Base-by-base conservation (phyloP, 2,113 vertebrate genomes). In the Rattus norvegicus region DNA sequence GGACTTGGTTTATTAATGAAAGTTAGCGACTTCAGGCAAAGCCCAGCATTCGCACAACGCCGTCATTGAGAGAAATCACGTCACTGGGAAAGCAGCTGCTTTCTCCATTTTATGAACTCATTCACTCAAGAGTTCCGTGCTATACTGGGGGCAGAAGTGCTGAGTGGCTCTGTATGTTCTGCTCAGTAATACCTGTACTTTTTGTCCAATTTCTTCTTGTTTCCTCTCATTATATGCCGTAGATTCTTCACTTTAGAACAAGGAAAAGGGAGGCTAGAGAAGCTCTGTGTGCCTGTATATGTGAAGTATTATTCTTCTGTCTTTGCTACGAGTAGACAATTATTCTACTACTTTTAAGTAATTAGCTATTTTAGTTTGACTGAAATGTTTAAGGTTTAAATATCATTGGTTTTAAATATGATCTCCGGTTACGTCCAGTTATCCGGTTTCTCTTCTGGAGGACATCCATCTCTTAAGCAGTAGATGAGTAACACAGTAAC, bases 1-100 rank as follows among this genome's bases (percentile, higher is more conserved):
- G 30, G 81, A 87, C 61, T 83, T 84, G 49, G 61, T 92, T 92
- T 86, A 87, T 83, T 96, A 93, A 79, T 54, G 85, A 91, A 95
- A 86, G 30, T 94, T 39, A 91, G 86, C 75, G 90, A 92, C 63
- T 65, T 84, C 0, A 92, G 95, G 80, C 80, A 67, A 49, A 92
- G 70, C 65, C 77, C 83, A 93, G 10, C 19, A 77, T 84, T 63
- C 89, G 17, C 10, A 81, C 49, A 73, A 5, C 6, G 22, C 95
- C 39, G 33, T 28, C 52, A 28, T 52, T 43, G 95, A 94, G 61
- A 93, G 73, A n/a, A 95, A 70, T 54, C 36, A 17, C 56, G 67
- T 59, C 65, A 56, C 79, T 63, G 56, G 87, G 47, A 90, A 79
- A 67, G 54, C 24, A 24, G 47, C 6, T 70, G 2, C 30, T 52